Percentiles rank a stretch among this genome's conserved stretches.
These are phyloP conservation scores for Eonycteris spelaea DNA, from an alignment of 2,113 vertebrate species.

Conservation along the genomic window DNA sequence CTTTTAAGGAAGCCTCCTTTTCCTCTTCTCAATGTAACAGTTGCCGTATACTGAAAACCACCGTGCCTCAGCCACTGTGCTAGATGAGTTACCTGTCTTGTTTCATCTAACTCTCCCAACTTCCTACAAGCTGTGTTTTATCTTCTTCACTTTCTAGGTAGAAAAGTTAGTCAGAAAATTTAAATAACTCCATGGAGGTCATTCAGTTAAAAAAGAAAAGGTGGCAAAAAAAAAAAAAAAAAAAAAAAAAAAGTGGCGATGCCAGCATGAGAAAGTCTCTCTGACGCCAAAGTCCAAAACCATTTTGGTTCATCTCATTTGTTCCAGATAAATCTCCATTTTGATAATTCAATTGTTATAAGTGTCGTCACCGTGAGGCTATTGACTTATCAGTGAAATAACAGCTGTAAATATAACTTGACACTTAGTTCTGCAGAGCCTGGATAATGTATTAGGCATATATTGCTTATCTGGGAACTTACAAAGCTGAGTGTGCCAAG, in stretches of 20 bases:
- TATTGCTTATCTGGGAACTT: background rate
- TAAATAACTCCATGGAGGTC: background rate
- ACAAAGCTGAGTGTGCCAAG: background rate
- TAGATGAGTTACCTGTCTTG: background rate
- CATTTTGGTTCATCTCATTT: background rate
- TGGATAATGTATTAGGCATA: background rate
- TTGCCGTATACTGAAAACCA: background rate
- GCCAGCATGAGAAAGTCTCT: background rate
- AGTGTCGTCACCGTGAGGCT: background rate
- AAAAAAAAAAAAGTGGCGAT: background rate
- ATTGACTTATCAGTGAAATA: background rate
- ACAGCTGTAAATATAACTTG: background rate
- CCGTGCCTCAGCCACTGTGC: background rate
- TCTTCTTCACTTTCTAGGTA: background rate
- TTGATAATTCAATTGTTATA: background rate
- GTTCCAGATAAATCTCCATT: background rate
- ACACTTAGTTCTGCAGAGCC: slow-evolving; percentile 12
- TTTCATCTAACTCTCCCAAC: background rate
- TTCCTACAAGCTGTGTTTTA: background rate
- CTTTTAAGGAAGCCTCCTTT: background rate
- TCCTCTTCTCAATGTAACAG: background rate
- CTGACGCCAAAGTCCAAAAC: background rate
- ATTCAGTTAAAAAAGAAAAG: background rate
- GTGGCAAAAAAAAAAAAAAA: no score
- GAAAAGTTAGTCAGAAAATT: background rate